Evolutionary conservation across 2,888 invertebrate genomes (phyloP).

Genomic region (Nyleta sp.): DNA sequence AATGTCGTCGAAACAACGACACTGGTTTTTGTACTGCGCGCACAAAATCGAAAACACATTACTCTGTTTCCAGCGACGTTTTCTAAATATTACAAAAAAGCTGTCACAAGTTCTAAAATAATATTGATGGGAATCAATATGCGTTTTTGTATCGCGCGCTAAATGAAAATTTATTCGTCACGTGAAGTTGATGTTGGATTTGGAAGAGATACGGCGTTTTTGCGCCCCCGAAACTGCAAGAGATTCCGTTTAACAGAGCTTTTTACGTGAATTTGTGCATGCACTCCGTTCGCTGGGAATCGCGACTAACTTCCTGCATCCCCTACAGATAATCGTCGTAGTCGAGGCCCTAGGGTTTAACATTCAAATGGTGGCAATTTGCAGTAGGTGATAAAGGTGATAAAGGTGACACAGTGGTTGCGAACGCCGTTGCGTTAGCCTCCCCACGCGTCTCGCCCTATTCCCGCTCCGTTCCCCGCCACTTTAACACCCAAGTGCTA

Average conservation of each 20-base stretch:
- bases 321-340: constrained; percentile 78
- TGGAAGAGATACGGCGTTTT: constrained; percentile 57
- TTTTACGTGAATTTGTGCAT: constrained; percentile 66
- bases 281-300: constrained; percentile 66
- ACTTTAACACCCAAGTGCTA: constrained; percentile 66
- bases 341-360: constrained; percentile 79
- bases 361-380: constrained; percentile 82
- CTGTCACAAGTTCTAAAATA: background rate
- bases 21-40: too few relatives aligned
- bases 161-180: constrained; percentile 62
- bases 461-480: constrained; percentile 44
- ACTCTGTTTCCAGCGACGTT: background rate
- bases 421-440: constrained; percentile 66
- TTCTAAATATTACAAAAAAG: constrained; percentile 6
- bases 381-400: constrained; percentile 82
- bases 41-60: background rate
- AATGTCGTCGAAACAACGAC: too few relatives aligned
- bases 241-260: constrained; percentile 76
- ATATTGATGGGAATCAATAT: constrained; percentile 33
- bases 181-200: constrained; percentile 61
- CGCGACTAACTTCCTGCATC: constrained; percentile 64
- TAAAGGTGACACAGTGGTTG: constrained; percentile 81
- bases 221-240: constrained; percentile 71
- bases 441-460: constrained; percentile 48
- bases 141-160: constrained; percentile 34